Percentiles rank a stretch among this genome's conserved stretches.
Conservation (phyloP, 1,140 invertebrate species). For the Drosophila novamexicana region DNA sequence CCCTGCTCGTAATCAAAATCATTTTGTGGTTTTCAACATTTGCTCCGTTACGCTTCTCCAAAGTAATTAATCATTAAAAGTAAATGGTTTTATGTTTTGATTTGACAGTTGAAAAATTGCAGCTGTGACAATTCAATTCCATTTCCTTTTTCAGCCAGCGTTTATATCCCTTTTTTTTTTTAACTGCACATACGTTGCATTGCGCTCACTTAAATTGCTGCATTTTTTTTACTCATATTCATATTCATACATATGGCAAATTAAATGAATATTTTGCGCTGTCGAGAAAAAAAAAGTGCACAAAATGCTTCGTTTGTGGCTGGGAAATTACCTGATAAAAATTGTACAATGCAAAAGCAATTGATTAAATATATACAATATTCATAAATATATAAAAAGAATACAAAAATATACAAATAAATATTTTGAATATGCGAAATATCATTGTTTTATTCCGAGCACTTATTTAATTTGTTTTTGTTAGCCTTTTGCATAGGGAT, state of each 20-base stretch:
- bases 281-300: not conserved
- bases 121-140: conserved; percentile 70
- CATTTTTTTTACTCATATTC: conserved; percentile 8
- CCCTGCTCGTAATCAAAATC: conserved; percentile 69
- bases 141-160: conserved; percentile 16
- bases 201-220: not conserved
- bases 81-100: conserved; percentile 81
- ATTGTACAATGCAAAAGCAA: not conserved
- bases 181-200: conserved; percentile 4
- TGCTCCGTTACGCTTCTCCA: conserved; percentile 12
- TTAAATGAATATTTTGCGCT: conserved; percentile 8
- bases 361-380: not conserved
- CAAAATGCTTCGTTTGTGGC: not conserved
- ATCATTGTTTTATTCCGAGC: not conserved
- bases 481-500: not conserved
- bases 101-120: conserved; percentile 81
- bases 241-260: conserved; percentile 15
- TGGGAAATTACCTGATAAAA: not conserved
- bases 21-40: conserved; percentile 75
- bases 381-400: not conserved
- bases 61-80: conserved; percentile 77
- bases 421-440: not conserved
- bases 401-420: not conserved
- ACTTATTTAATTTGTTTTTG: not conserved
- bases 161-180: conserved; percentile 11